A percentile compares a stretch with the other conserved stretches of the same genome.
Evolutionary conservation across 1,140 invertebrate species (phyloP).

Genomic region (Neodiprion pinetum): DNA sequence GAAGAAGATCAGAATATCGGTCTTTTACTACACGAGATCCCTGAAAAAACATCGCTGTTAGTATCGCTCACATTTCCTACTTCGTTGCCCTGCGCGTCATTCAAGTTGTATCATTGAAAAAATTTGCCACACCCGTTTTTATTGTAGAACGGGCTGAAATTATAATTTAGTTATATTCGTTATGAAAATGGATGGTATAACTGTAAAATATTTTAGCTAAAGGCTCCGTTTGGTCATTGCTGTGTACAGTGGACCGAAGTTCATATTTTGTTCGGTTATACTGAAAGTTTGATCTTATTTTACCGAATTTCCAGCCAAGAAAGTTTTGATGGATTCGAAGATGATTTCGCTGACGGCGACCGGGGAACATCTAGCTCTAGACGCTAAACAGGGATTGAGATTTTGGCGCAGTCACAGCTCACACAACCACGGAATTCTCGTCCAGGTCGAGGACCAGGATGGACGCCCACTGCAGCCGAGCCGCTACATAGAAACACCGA

Average conservation of each 20-base stretch:
- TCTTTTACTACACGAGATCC: slow-evolving; percentile 68
- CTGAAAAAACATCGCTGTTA: slow-evolving; percentile 66
- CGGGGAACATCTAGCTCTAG: slow-evolving; percentile 52
- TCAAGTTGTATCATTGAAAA: background rate
- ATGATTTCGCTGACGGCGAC: slow-evolving; percentile 56
- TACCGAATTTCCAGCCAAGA: slow-evolving; percentile 56
- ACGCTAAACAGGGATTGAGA: slow-evolving; percentile 49
- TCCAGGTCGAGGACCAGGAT: slow-evolving; percentile 71
- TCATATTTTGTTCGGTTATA: too few species aligned
- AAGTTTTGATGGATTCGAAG: slow-evolving; percentile 64
- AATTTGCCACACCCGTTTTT: slow-evolving; percentile 10
- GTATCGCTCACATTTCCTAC: slow-evolving; percentile 17
- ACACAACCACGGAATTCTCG: slow-evolving; percentile 66
- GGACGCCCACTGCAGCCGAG: slow-evolving; percentile 62
- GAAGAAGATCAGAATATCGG: slow-evolving; percentile 67
- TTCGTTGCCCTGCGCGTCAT: background rate
- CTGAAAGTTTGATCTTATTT: slow-evolving; percentile 12
- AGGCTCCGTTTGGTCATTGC: too few species aligned
- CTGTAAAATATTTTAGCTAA: too few species aligned
- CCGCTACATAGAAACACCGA: slow-evolving; percentile 62
- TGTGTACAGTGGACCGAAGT: too few species aligned
- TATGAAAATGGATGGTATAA: too few species aligned
- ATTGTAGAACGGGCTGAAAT: too few species aligned
- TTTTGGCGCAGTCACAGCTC: slow-evolving; percentile 47
- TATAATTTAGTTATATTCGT: too few species aligned